phyloP scores from a whole-genome alignment of 2,113 vertebrate genomes.

The Saccopteryx bilineata region DNA sequence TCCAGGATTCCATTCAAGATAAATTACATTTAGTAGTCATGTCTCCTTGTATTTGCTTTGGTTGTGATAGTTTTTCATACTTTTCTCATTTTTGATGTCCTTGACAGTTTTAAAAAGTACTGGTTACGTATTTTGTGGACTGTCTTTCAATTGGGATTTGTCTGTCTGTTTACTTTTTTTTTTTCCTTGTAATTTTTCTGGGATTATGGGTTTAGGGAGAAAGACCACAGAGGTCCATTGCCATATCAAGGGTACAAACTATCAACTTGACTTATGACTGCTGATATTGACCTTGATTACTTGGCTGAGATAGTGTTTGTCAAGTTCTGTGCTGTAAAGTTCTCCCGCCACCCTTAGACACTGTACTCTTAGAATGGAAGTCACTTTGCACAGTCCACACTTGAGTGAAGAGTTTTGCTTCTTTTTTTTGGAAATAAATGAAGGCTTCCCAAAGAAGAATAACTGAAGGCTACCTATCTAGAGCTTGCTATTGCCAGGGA shows the following conservation, averaged over 20 bases:
- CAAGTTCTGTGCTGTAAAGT: background rate
- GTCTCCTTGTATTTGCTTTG: background rate
- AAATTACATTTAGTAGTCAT: background rate
- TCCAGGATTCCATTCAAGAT: background rate
- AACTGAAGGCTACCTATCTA: background rate
- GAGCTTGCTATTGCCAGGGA: background rate
- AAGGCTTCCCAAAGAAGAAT: background rate
- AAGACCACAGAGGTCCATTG: background rate
- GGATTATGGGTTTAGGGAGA: background rate
- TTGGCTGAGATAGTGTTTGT: background rate
- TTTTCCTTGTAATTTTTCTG: background rate
- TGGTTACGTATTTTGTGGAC: background rate
- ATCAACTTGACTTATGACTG: background rate
- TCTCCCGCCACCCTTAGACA: background rate
- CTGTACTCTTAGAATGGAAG: background rate
- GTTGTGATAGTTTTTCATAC: background rate
- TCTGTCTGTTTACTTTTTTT: background rate
- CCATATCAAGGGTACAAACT: background rate
- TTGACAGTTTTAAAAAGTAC: background rate
- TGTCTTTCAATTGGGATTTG: background rate
- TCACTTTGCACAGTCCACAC: background rate
- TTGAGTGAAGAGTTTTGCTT: conserved; percentile 37
- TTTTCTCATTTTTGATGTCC: conserved; percentile 1
- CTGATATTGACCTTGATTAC: background rate
- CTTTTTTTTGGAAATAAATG: background rate